These are phyloP conservation scores for Pollenia griseotomentosa DNA, from an alignment of 2,888 invertebrate species.

Conservation along the genomic window DNA sequence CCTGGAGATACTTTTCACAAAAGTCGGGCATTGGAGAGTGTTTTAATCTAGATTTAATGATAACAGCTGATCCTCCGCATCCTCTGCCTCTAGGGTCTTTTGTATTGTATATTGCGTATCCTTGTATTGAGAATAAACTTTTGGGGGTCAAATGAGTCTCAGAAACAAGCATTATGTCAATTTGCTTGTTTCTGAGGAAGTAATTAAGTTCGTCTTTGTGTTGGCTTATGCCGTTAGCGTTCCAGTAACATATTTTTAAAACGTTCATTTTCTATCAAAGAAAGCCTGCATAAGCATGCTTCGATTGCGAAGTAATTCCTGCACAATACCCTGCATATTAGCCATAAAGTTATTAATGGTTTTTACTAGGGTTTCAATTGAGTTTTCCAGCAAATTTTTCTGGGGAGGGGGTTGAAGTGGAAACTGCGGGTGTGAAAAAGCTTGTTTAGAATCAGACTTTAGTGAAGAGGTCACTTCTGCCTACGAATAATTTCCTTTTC, in stretches of 20 bases:
- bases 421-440: background rate
- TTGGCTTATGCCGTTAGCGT: constrained; percentile 34
- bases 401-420: background rate
- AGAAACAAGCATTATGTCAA: no score
- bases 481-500: no score
- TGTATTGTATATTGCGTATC: no score
- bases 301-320: background rate
- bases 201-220: constrained; percentile 11
- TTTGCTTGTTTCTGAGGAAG: no score
- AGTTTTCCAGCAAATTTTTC: no score
- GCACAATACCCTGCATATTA: background rate
- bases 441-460: no score
- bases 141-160: constrained; percentile 10
- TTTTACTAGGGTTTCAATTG: background rate
- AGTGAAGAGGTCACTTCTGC: no score
- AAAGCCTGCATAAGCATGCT: background rate
- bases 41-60: no score
- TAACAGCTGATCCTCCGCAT: no score
- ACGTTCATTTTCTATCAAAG: background rate
- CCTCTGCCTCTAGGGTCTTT: no score
- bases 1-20: no score
- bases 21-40: no score
- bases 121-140: background rate
- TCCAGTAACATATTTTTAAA: constrained; percentile 26
- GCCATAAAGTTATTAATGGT: background rate